Evolutionary conservation across 1,140 invertebrate genomes (phyloP).

Genomic region (Proales similis): DNA sequence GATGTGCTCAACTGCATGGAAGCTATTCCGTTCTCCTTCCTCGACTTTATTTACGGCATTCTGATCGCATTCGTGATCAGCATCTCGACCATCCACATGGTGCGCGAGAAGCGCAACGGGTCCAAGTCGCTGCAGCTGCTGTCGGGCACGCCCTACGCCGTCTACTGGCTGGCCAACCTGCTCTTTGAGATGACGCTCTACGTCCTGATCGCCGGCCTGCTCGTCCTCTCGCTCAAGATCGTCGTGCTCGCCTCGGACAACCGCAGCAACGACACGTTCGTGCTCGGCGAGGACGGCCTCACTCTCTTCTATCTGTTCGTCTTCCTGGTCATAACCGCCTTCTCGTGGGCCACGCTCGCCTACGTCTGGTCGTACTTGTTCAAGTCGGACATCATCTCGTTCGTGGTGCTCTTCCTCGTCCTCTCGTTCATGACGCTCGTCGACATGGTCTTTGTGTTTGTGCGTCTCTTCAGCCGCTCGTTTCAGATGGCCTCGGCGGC

Average conservation of each 20-base stretch:
- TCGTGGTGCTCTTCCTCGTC: slow-evolving; percentile 26
- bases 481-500: no score
- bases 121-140: slow-evolving; percentile 30
- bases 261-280: slow-evolving; percentile 6
- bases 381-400: slow-evolving; percentile 22
- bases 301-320: slow-evolving; percentile 14
- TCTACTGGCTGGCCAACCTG: slow-evolving; percentile 31
- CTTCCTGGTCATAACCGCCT: slow-evolving; percentile 14
- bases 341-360: slow-evolving; percentile 2
- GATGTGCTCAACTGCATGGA: slow-evolving; percentile 24
- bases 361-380: slow-evolving; percentile 28
- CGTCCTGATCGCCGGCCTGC: not conserved
- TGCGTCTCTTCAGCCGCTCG: slow-evolving; percentile 2
- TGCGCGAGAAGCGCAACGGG: slow-evolving; percentile 2
- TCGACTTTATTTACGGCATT: slow-evolving; percentile 13
- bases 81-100: slow-evolving; percentile 5
- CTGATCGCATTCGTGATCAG: slow-evolving; percentile 20
- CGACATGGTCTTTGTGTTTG: slow-evolving; percentile 31
- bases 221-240: slow-evolving; percentile 16
- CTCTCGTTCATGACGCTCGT: slow-evolving; percentile 17
- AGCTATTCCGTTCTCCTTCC: slow-evolving; percentile 24
- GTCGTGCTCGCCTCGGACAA: not conserved
- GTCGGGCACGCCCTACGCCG: not conserved
- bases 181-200: slow-evolving; percentile 22
- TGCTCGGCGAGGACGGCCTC: slow-evolving; percentile 1